Percentiles rank a stretch among this genome's conserved stretches.
phyloP scores from a whole-genome alignment of 2,888 invertebrate genomes.

The Amiota communis region DNA sequence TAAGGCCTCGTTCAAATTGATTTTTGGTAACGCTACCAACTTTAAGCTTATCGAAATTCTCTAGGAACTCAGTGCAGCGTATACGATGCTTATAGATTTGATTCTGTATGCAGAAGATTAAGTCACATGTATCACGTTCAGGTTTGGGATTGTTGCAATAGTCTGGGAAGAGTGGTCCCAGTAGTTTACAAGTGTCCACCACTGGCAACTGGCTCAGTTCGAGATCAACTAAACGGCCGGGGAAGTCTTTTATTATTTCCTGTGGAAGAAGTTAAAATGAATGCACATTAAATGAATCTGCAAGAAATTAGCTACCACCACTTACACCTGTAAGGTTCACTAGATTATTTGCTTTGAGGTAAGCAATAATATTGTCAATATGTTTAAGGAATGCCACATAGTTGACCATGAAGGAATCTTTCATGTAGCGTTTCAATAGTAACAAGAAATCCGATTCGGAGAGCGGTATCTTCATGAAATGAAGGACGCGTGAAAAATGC shows the following conservation, averaged over 20 bases:
- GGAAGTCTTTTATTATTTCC: constrained; percentile 76
- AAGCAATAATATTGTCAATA: constrained; percentile 79
- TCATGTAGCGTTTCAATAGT: constrained; percentile 83
- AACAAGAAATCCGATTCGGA: constrained; percentile 83
- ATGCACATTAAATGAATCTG: background rate
- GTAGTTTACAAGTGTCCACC: constrained; percentile 55
- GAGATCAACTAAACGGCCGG: constrained; percentile 79
- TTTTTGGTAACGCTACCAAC: constrained; percentile 80
- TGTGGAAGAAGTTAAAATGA: constrained; percentile 47
- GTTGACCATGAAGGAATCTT: constrained; percentile 84
- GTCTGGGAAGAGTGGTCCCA: constrained; percentile 56
- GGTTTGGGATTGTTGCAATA: constrained; percentile 56
- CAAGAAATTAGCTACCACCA: background rate
- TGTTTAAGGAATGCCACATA: constrained; percentile 83
- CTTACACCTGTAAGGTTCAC: constrained; percentile 69
- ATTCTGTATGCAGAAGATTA: constrained; percentile 76
- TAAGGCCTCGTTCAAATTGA: constrained; percentile 82
- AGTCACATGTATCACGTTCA: constrained; percentile 60
- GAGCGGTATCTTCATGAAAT: constrained; percentile 80
- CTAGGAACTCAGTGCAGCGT: constrained; percentile 81
- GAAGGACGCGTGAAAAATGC: constrained; percentile 83
- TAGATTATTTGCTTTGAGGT: constrained; percentile 75
- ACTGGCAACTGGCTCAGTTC: constrained; percentile 79
- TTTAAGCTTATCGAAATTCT: constrained; percentile 81
- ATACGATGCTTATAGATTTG: constrained; percentile 79